Percentiles rank a stretch among this genome's conserved stretches.
phyloP scores from a whole-genome alignment of 2,888 invertebrate genomes.

The Agapetus fuscipes region DNA sequence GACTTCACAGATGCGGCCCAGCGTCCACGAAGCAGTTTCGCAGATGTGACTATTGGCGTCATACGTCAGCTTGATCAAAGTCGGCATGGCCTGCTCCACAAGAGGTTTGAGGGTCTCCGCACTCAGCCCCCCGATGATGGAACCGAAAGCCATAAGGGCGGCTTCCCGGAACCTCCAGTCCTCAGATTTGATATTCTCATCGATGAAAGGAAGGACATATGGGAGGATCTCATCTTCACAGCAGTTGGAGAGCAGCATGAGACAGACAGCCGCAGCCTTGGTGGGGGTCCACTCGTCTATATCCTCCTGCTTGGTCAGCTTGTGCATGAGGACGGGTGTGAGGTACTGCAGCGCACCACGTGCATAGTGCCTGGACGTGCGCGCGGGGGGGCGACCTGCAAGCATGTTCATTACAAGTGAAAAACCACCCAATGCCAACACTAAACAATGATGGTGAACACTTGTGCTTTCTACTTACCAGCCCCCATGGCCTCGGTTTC shows the following conservation, averaged over 20 bases:
- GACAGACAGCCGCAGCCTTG: slow-evolving; percentile 97
- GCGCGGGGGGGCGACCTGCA: slow-evolving; percentile 78
- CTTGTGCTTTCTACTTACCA: slow-evolving; percentile 32
- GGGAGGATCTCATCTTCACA: slow-evolving; percentile 97
- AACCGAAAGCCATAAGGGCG: slow-evolving; percentile 97
- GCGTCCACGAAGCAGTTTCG: slow-evolving; percentile 97
- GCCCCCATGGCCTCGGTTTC: slow-evolving; percentile 89
- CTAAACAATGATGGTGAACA: too few species aligned
- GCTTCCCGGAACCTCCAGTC: slow-evolving; percentile 94
- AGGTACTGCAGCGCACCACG: slow-evolving; percentile 93
- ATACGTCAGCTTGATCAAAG: slow-evolving; percentile 89
- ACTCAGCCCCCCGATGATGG: slow-evolving; percentile 87
- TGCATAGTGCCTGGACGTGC: slow-evolving; percentile 95
- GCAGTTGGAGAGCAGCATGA: slow-evolving; percentile 94
- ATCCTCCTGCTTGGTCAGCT: slow-evolving; percentile 94
- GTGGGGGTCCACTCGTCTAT: slow-evolving; percentile 99
- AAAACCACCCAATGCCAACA: too few species aligned
- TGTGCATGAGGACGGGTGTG: slow-evolving; percentile 88
- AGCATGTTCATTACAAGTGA: too few species aligned
- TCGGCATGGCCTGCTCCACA: slow-evolving; percentile 95
- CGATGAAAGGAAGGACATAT: slow-evolving; percentile 92
- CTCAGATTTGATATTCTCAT: slow-evolving; percentile 83
- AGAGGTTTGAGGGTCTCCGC: slow-evolving; percentile 78
- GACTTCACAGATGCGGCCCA: slow-evolving; percentile 95
- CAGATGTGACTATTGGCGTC: slow-evolving; percentile 90